Base-by-base conservation (phyloP, 2,797 vertebrate genomes). In the Manis javanica region DNA sequence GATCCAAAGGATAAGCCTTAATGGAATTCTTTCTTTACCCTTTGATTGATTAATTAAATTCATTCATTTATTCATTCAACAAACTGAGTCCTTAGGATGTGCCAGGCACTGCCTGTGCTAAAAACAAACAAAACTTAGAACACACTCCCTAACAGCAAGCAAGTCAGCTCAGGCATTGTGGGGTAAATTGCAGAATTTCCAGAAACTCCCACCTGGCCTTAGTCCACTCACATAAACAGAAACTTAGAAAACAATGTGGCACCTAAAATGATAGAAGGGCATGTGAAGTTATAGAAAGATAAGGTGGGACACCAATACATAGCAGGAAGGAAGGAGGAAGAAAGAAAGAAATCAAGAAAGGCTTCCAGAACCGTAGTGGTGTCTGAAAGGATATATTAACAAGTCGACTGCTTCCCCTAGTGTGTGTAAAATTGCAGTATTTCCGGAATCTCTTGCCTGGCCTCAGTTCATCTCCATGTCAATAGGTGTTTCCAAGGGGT, bases 41-140 rank as follows among this genome's bases (percentile, higher is more conserved):
- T 89, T 39, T 46, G 42, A 75, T 26, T n/a, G 24, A 82, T 88
- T 59, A 14, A 59, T 57, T 91, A 93, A 93, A 91, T 77, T 91
- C 29, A 81, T 77, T 63, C 29, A 93, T 42, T 64, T 79, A 79
- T 75, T 61, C 7, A 61, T 61, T 68, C 66, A 84, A 42, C 82
- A 95, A 63, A 79, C 24, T 15, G 66, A 64, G 23, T 69, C 26
- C 42, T 55, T 57, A 19, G 9, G 37, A 57, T 64, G 29, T 75
- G 26, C 24, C 57, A 74, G 72, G 71, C 14, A 42, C 71, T 59
- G 18, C 31, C 42, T 63, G 7, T 90, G 49, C 13, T 91, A 87
- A 42, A 84, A 78, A 68, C n/a, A 94, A 66, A 55, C 15, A 84
- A 51, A 59, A 83, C 85, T 93, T 81, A 81, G 51, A 81, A 57